Conservation (phyloP, 2,797 vertebrate genomes). For the Meda fulgida region DNA sequence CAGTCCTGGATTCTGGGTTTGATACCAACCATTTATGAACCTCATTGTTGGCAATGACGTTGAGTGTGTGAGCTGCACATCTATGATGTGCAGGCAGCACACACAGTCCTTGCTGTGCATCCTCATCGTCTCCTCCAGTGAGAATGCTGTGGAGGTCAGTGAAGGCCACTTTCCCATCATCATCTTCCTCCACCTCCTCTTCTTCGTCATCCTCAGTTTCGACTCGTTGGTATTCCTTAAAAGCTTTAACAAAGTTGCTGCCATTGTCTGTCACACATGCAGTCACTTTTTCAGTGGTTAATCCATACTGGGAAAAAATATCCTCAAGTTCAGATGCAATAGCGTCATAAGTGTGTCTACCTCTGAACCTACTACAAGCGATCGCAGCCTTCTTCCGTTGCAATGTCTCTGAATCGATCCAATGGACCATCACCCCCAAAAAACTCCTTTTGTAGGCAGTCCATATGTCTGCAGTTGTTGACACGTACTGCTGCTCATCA, state of each 20-base stretch:
- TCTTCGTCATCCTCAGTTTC: background rate
- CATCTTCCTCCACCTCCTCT: background rate
- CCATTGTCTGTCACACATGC: background rate
- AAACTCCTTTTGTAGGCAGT: no score
- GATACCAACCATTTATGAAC: no score
- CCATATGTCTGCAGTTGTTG: no score
- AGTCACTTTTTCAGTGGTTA: background rate
- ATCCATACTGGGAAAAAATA: background rate
- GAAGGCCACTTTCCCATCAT: background rate
- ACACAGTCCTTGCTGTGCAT: slow-evolving; percentile 7
- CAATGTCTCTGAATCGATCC: no score
- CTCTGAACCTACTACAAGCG: no score
- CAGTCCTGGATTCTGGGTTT: background rate
- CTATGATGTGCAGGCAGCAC: background rate
- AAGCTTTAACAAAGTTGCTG: background rate
- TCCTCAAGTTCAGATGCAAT: no score
- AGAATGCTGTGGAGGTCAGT: background rate
- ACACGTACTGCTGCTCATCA: no score
- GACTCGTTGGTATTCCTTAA: background rate
- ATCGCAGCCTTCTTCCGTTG: no score
- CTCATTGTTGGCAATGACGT: background rate
- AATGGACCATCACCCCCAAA: no score
- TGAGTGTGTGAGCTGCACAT: background rate
- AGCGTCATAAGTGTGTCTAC: no score
- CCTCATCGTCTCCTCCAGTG: background rate